phyloP scores from a whole-genome alignment of 2,113 vertebrate genomes.

The Megaleporinus macrocephalus region DNA sequence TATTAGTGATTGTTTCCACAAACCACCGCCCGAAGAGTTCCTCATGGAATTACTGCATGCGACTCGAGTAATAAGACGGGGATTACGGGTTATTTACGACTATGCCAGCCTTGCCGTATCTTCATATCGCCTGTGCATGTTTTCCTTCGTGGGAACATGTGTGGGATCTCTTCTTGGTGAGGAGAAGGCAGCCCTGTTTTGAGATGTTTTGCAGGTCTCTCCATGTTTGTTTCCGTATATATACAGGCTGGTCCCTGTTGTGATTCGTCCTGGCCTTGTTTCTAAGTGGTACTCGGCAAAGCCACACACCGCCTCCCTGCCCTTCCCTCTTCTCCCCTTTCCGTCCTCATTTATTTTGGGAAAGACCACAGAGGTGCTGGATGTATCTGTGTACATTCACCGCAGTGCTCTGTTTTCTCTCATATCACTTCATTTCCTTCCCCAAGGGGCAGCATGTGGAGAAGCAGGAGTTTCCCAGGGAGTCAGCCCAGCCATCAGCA shows the following conservation, averaged over 20 bases:
- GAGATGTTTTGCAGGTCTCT: constrained; percentile 33
- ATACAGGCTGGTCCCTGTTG: constrained; percentile 6
- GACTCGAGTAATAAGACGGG: neutral
- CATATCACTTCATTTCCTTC: constrained; percentile 30
- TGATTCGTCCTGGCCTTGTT: constrained; percentile 21
- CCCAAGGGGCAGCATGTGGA: neutral
- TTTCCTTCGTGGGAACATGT: constrained; percentile 14
- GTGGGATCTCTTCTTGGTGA: neutral
- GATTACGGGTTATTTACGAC: neutral
- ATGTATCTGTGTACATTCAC: constrained; percentile 38
- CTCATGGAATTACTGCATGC: neutral
- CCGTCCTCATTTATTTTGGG: neutral
- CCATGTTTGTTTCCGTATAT: constrained; percentile 48
- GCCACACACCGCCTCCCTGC: neutral
- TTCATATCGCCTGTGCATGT: neutral
- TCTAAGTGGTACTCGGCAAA: constrained; percentile 19
- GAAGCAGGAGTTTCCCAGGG: constrained; percentile 10
- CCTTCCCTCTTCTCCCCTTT: neutral
- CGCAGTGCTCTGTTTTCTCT: constrained; percentile 29
- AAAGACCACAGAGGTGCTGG: constrained; percentile 27
- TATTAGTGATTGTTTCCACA: constrained; percentile 14
- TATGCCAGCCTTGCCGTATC: neutral
- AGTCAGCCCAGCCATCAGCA: neutral
- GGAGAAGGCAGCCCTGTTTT: neutral
- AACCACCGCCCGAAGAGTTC: neutral